Percentiles rank a stretch among this genome's conserved stretches.
phyloP scores from a whole-genome alignment of 2,797 vertebrate genomes.

The Sarcophilus harrisii region DNA sequence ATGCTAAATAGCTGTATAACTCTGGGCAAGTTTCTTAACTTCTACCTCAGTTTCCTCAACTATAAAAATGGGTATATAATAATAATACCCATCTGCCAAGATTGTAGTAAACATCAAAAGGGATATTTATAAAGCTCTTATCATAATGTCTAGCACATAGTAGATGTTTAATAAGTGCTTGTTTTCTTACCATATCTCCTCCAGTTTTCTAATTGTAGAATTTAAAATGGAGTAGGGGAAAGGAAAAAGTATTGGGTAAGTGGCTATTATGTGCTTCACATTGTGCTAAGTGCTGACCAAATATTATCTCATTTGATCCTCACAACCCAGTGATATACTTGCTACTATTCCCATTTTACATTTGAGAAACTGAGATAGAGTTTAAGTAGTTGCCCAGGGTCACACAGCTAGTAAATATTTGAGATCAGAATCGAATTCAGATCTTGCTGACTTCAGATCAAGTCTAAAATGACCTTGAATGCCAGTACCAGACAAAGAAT shows the following conservation, averaged over 20 bases:
- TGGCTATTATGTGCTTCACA: neutral
- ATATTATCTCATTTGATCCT: neutral
- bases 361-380: no score
- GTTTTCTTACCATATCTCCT: neutral
- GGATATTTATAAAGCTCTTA: neutral
- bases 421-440: no score
- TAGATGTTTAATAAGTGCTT: neutral
- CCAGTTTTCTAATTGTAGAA: neutral
- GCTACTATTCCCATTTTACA: no score
- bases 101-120: neutral
- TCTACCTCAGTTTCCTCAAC: neutral
- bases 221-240: neutral
- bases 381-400: no score
- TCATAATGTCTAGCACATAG: no score
- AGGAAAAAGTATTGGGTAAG: neutral
- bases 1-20: neutral
- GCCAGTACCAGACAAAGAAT: neutral
- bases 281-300: neutral
- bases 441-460: neutral
- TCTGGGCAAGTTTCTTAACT: neutral
- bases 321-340: no score
- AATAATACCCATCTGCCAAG: neutral
- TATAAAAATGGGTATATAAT: no score
- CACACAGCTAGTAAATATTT: no score
- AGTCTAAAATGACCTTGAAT: neutral